These are phyloP conservation scores for Ammodytes marinus DNA, from an alignment of 2,113 vertebrate genomes.

Conservation along the genomic window DNA sequence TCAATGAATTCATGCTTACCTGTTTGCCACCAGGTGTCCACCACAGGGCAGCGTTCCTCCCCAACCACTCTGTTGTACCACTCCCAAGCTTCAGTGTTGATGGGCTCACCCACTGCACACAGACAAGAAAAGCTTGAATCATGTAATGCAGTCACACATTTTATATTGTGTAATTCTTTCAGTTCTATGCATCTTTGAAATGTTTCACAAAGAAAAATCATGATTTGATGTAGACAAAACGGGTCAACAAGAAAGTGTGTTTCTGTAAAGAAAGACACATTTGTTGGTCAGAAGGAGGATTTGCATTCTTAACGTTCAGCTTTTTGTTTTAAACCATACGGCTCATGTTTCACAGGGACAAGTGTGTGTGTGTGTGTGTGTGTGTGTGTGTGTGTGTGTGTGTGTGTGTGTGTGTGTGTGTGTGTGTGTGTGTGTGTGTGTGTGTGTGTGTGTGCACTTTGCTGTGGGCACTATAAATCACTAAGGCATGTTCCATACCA, in stretches of 20 bases:
- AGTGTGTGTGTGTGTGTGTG: not conserved
- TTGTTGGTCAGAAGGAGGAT: not conserved
- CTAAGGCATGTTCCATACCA: slow-evolving; percentile 12
- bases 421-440: not conserved
- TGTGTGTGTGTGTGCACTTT: not conserved
- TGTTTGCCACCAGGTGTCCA: slow-evolving; percentile 86
- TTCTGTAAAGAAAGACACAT: not conserved
- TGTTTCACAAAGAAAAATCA: not conserved
- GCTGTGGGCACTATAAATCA: not conserved
- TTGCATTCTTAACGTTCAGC: slow-evolving; percentile 3
- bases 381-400: not conserved
- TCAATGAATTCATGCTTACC: slow-evolving; percentile 60
- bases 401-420: not conserved
- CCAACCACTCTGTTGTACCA: slow-evolving; percentile 82
- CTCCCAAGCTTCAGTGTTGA: slow-evolving; percentile 84
- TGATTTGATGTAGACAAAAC: not conserved
- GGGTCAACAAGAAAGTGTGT: not conserved
- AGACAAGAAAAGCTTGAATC: slow-evolving; percentile 5
- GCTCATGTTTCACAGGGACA: not conserved
- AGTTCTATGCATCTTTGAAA: not conserved
- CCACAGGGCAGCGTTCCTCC: slow-evolving; percentile 76
- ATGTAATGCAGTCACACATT: not conserved
- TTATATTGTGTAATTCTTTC: not conserved
- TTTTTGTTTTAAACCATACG: not conserved
- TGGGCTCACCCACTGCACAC: slow-evolving; percentile 81